Evolutionary conservation across 1,140 invertebrate species (phyloP).

Genomic region (Leptinotarsa lineolata): DNA sequence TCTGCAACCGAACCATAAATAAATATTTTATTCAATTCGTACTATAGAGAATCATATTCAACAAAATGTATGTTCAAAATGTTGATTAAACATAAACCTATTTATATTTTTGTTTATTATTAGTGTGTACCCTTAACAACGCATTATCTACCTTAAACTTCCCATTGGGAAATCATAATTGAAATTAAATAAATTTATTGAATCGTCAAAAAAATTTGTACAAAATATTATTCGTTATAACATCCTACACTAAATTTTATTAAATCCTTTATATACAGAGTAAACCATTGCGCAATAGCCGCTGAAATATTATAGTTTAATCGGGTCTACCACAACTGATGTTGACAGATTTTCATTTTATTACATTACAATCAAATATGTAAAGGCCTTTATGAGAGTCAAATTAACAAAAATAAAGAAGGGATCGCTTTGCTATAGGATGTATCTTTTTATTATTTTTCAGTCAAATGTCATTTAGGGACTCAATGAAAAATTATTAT

Average conservation of each 20-base stretch:
- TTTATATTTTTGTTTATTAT: not conserved
- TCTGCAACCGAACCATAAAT: slow-evolving; percentile 16
- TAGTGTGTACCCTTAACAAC: slow-evolving; percentile 36
- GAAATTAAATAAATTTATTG: slow-evolving; percentile 40
- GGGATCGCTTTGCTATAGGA: too few relatives aligned
- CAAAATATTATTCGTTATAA: slow-evolving; percentile 34
- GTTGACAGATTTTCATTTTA: too few relatives aligned
- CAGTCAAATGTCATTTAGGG: too few relatives aligned
- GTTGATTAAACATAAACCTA: slow-evolving; percentile 12
- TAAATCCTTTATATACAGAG: slow-evolving; percentile 17
- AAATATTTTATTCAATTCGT: slow-evolving; percentile 25
- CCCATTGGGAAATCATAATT: slow-evolving; percentile 36
- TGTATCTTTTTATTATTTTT: too few relatives aligned
- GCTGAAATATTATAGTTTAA: too few relatives aligned
- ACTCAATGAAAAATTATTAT: too few relatives aligned
- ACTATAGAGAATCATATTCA: slow-evolving; percentile 20
- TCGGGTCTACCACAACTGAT: too few relatives aligned
- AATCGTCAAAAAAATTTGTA: slow-evolving; percentile 40
- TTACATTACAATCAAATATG: too few relatives aligned
- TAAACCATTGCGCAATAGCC: not conserved
- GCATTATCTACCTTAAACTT: slow-evolving; percentile 28
- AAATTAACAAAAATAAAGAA: too few relatives aligned
- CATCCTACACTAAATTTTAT: slow-evolving; percentile 12
- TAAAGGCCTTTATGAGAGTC: too few relatives aligned
- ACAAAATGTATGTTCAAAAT: slow-evolving; percentile 38